These are phyloP conservation scores for Tiliacea aurago DNA, from an alignment of 2,888 invertebrate species.

Conservation along the genomic window DNA sequence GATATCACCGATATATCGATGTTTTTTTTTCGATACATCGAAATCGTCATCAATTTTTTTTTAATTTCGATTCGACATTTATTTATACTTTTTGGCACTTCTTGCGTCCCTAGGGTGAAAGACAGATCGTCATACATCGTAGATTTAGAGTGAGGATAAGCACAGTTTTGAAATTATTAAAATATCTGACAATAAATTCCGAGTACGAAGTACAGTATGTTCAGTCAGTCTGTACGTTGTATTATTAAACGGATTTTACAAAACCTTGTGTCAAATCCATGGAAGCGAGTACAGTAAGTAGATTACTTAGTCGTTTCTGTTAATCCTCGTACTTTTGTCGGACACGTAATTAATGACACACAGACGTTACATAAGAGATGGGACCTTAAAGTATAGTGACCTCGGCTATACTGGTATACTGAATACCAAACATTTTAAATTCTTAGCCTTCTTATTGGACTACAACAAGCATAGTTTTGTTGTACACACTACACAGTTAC, in stretches of 20 bases:
- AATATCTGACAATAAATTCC: neutral
- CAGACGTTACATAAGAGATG: neutral
- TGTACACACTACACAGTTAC: neutral
- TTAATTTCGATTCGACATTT: too few species aligned
- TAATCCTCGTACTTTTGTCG: conserved; percentile 30
- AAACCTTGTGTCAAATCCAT: conserved; percentile 30
- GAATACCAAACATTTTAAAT: too few species aligned
- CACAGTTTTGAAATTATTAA: neutral
- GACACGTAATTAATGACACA: conserved; percentile 8
- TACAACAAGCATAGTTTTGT: neutral
- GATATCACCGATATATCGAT: too few species aligned
- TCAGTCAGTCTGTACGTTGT: neutral
- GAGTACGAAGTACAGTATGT: neutral
- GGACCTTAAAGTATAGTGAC: neutral
- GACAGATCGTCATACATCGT: too few species aligned
- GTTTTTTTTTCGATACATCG: too few species aligned
- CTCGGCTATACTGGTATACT: neutral
- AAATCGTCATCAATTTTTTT: too few species aligned
- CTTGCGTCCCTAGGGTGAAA: too few species aligned
- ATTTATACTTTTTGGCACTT: too few species aligned
- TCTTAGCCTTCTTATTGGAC: neutral
- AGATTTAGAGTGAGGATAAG: too few species aligned
- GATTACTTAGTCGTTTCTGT: conserved; percentile 30
- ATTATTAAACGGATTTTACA: neutral
- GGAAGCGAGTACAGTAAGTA: conserved; percentile 33